A percentile compares a stretch with the other conserved stretches of the same genome.
phyloP scores from a whole-genome alignment of 2,113 vertebrate species.

The Oryzias javanicus region DNA sequence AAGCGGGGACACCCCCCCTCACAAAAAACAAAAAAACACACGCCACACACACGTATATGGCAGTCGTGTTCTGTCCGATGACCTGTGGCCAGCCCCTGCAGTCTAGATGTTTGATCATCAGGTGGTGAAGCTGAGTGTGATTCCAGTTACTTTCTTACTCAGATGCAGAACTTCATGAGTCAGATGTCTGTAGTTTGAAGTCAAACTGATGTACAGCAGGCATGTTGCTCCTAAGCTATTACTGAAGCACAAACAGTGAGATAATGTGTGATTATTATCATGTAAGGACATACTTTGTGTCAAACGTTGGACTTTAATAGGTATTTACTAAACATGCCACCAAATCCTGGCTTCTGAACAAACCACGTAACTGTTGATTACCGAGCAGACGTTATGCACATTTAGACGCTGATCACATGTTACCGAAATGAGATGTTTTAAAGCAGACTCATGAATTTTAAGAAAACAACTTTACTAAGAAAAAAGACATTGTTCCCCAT shows the following conservation, averaged over 20 bases:
- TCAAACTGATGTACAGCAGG: constrained; percentile 58
- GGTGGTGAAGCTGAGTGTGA: no score
- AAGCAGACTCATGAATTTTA: background rate
- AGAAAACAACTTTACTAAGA: background rate
- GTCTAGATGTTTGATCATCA: constrained; percentile 47
- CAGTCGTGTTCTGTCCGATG: constrained; percentile 43
- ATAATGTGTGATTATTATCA: constrained; percentile 14
- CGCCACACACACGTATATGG: constrained; percentile 1
- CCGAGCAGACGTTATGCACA: background rate
- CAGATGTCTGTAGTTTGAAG: constrained; percentile 63
- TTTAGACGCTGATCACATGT: background rate
- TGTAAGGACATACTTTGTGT: constrained; percentile 8
- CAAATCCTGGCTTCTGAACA: constrained; percentile 11
- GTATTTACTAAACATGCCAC: constrained; percentile 9
- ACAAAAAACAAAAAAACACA: no score
- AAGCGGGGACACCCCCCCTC: no score
- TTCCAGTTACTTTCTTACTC: no score
- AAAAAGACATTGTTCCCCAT: no score
- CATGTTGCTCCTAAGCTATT: constrained; percentile 17
- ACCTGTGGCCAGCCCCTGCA: constrained; percentile 18
- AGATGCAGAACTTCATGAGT: no score
- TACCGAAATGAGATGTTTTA: background rate
- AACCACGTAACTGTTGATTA: background rate
- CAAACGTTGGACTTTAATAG: constrained; percentile 13
- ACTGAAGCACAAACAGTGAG: constrained; percentile 16